Percentiles rank a stretch among this genome's conserved stretches.
Evolutionary conservation across 2,113 vertebrate species (phyloP).

Genomic region (Parus major): DNA sequence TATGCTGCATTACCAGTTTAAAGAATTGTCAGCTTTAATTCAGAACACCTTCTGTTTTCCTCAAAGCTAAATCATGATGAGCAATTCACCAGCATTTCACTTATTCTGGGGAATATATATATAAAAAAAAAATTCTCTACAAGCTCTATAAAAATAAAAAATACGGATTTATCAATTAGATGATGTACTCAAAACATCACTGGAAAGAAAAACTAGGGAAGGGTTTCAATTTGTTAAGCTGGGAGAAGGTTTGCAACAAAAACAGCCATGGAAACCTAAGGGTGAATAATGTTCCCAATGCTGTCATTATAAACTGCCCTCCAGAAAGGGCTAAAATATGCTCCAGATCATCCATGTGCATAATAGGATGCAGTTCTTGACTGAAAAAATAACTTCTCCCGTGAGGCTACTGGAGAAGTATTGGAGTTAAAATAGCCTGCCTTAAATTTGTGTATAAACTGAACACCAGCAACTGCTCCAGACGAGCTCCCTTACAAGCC

Average conservation of each 20-base stretch:
- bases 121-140: not conserved
- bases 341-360: not conserved
- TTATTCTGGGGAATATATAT: not conserved
- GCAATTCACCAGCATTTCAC: not conserved
- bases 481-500: not conserved
- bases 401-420: not conserved
- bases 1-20: not conserved
- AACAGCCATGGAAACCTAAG: not conserved
- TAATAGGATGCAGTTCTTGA: not conserved
- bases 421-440: not conserved
- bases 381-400: conserved; percentile 9
- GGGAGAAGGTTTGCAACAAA: not conserved
- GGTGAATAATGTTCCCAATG: not conserved
- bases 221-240: not conserved
- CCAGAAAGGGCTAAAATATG: conserved; percentile 9
- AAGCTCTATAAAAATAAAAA: not conserved
- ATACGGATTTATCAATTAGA: not conserved
- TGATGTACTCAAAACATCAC: not conserved
- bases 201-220: not conserved
- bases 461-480: not conserved
- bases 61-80: not conserved
- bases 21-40: not conserved
- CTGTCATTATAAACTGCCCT: not conserved
- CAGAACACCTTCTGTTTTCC: not conserved
- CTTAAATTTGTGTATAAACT: not conserved